Base-by-base conservation (phyloP, 64 coral and sea anemone genomes). In the Dendrophyllia cribrosa region DNA sequence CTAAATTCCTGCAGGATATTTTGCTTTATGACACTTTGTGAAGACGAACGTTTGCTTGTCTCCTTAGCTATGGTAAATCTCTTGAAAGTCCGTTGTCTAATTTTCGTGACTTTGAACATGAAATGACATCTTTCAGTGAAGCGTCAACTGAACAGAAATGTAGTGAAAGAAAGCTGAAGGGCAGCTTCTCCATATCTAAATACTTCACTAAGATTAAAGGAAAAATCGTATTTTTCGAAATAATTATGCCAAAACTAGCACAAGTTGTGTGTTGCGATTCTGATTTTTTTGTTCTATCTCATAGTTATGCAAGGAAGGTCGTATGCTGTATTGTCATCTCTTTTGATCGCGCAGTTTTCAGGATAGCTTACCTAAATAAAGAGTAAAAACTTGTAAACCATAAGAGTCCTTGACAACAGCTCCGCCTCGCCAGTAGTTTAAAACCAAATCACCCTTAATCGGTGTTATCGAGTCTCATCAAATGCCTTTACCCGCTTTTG, bases 401-500 rank as follows among this genome's bases (percentile, higher is more conserved):
- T 46, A 67, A 68, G 62, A 67, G 80, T 84, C 80, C 60, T 68
- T 84, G 80, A 84, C 62, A 66, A 22, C 60, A 50, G 80, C 62
- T 84, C 80, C 80, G 80, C 80, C 61, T 84, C n/a, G 62, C 80
- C 17, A 47, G 80, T 84, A 84, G 43, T 84, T 84, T 84, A 84
- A 84, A 84, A 84, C 80, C 45, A 84, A 84, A 84, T 84, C 80
- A 84, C 61, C 80, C 58, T 62, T 84, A 84, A 84, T 84, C 80
- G 80, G 44, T 84, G 62, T 68, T 84, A 84, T 84, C 80, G 80
- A 84, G 62, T 45, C 80, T 84, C 80, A 84, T 84, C 80, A 84
- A 84, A 84, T 20, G 61, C 80, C 80, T 84, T 68, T 84, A 84
- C 80, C 79, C 91, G 82, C 80, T 86, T 93, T 93, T 86, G 72